Percentiles rank a stretch among this genome's conserved stretches.
These are phyloP conservation scores for Coptotermes formosanus DNA, from an alignment of 1,140 invertebrate genomes.

Conservation along the genomic window DNA sequence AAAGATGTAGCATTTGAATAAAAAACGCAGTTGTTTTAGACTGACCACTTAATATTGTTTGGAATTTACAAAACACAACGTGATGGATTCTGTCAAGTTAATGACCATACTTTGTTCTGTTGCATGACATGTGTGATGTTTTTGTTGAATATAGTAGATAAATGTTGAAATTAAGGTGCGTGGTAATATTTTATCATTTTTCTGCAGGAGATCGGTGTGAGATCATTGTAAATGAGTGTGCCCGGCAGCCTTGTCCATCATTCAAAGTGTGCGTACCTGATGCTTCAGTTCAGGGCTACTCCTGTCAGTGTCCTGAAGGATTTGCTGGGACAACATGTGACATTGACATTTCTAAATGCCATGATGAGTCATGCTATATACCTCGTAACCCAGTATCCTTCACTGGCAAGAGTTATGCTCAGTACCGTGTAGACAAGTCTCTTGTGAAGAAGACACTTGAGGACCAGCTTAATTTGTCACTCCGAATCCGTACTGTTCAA, in stretches of 20 bases:
- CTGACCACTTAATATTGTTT: no score
- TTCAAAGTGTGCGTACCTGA: slow-evolving; percentile 76
- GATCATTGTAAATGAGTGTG: slow-evolving; percentile 73
- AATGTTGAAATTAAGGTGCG: no score
- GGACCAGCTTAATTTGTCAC: slow-evolving; percentile 72
- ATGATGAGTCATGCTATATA: slow-evolving; percentile 64
- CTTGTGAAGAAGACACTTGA: slow-evolving; percentile 66
- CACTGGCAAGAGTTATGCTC: slow-evolving; percentile 79
- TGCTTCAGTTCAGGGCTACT: slow-evolving; percentile 65
- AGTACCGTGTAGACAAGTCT: slow-evolving; percentile 68
- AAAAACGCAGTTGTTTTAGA: no score
- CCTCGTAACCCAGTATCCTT: slow-evolving; percentile 75
- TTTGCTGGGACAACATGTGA: slow-evolving; percentile 66
- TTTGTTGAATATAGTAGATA: no score
- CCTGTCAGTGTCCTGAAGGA: slow-evolving; percentile 75
- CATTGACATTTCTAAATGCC: slow-evolving; percentile 63
- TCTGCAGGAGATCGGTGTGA: slow-evolving; percentile 49
- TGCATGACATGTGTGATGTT: no score
- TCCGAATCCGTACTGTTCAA: slow-evolving; percentile 81
- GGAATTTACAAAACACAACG: no score
- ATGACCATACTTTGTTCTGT: no score
- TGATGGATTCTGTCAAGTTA: no score
- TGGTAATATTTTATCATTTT: no score
- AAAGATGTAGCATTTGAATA: no score
- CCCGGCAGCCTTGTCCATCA: slow-evolving; percentile 66